phyloP scores from a whole-genome alignment of 53 echinoderm and acorn worm genomes.

The Hippasteria phrygiana region DNA sequence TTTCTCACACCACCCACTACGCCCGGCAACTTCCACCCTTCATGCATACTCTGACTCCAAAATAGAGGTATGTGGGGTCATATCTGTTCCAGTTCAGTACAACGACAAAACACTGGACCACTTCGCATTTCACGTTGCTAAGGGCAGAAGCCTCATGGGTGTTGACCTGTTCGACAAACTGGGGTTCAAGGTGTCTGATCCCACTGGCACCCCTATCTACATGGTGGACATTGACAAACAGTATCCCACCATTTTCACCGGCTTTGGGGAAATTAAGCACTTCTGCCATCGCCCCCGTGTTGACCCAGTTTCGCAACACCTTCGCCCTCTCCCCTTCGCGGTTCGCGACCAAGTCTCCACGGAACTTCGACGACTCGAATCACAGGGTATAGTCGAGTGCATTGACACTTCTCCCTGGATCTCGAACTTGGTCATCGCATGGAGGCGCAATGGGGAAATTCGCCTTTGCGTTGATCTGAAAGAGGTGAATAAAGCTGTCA shows the following conservation, averaged over 20 bases:
- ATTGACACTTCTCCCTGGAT: conserved; percentile 17
- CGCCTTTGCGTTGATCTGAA: conserved; percentile 39
- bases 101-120: no score
- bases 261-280: conserved; percentile 10
- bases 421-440: conserved; percentile 42
- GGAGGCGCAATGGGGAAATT: conserved; percentile 18
- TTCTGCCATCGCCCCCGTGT: conserved; percentile 3
- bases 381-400: conserved; percentile 18
- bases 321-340: conserved; percentile 47
- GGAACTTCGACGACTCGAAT: conserved; percentile 66
- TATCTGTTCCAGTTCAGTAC: no score
- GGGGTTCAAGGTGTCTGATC: conserved; percentile 3
- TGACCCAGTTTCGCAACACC: conserved; percentile 24
- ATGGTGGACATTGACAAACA: conserved; percentile 51
- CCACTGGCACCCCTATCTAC: conserved; percentile 4
- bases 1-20: neutral
- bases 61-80: conserved; percentile 24
- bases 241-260: no score
- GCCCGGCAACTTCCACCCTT: conserved; percentile 13
- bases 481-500: conserved; percentile 33
- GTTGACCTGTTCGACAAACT: neutral
- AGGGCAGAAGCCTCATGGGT: conserved; percentile 7
- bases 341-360: conserved; percentile 40
- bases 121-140: conserved; percentile 8
- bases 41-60: conserved; percentile 38